phyloP scores from a whole-genome alignment of 2,888 invertebrate genomes.

The Xanthorhoe spadicearia region DNA sequence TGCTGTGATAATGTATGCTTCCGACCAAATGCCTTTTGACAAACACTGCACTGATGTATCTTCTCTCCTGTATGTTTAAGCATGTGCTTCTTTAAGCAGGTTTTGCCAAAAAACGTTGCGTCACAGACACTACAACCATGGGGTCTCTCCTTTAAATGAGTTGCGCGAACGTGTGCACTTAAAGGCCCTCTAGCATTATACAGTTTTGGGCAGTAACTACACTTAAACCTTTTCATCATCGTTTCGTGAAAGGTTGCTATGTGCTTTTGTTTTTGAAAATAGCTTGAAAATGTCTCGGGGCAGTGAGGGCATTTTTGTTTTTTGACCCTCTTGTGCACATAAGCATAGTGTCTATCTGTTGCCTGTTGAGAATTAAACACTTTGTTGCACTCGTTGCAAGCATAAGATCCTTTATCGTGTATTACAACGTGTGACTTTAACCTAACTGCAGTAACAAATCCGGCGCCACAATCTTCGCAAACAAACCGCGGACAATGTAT shows the following conservation, averaged over 20 bases:
- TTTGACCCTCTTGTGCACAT: constrained; percentile 75
- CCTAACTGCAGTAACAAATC: constrained; percentile 39
- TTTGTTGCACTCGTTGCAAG: constrained; percentile 80
- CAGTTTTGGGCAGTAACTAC: constrained; percentile 68
- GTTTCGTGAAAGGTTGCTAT: constrained; percentile 65
- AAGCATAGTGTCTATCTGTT: constrained; percentile 76
- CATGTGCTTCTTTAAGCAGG: constrained; percentile 39
- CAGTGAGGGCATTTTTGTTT: constrained; percentile 74
- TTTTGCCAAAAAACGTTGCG: constrained; percentile 8
- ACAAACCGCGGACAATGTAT: constrained; percentile 59
- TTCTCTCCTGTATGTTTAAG: constrained; percentile 61
- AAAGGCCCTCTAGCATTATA: constrained; percentile 70
- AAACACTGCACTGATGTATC: constrained; percentile 61
- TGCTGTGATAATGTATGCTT: constrained; percentile 31
- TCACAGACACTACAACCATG: constrained; percentile 9
- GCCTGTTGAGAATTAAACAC: constrained; percentile 76
- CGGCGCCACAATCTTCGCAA: constrained; percentile 54
- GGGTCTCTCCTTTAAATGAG: constrained; percentile 33
- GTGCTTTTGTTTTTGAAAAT: constrained; percentile 75
- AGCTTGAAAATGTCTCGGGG: constrained; percentile 69
- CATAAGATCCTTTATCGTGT: constrained; percentile 53
- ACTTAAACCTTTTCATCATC: constrained; percentile 73
- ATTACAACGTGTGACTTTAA: constrained; percentile 15
- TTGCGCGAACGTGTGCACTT: constrained; percentile 24
- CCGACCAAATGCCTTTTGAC: constrained; percentile 53